Conservation (phyloP, 2,113 vertebrate species). For the Syngnathus typhle region DNA sequence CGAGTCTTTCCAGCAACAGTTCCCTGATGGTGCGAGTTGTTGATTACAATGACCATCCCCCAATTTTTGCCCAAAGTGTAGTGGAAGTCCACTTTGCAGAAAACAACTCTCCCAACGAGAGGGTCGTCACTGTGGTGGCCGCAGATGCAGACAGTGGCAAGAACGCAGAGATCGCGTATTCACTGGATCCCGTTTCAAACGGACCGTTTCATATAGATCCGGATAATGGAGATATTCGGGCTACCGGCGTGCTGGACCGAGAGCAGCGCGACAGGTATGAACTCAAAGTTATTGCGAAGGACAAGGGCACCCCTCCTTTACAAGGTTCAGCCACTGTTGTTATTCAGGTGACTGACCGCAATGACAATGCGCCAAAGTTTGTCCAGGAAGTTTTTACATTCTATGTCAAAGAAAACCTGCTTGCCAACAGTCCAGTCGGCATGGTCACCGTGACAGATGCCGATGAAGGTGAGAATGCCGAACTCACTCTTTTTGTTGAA, state of each 20-base stretch:
- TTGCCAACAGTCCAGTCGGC: slow-evolving; percentile 92
- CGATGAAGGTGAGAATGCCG: slow-evolving; percentile 86
- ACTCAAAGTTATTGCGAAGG: slow-evolving; percentile 83
- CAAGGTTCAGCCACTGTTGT: slow-evolving; percentile 86
- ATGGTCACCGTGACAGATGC: slow-evolving; percentile 97
- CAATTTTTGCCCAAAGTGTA: slow-evolving; percentile 79
- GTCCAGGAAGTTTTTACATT: slow-evolving; percentile 96
- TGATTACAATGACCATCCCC: slow-evolving; percentile 93
- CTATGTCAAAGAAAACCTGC: slow-evolving; percentile 94
- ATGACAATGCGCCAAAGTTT: slow-evolving; percentile 93
- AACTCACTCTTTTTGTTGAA: slow-evolving; percentile 85
- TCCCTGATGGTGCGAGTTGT: slow-evolving; percentile 85
- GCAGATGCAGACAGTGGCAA: slow-evolving; percentile 87
- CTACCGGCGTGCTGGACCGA: slow-evolving; percentile 80
- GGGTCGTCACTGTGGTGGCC: slow-evolving; percentile 85
- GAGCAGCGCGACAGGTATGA: slow-evolving; percentile 86
- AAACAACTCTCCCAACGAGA: slow-evolving; percentile 85
- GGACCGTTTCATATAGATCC: slow-evolving; percentile 86
- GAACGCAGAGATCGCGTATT: slow-evolving; percentile 87
- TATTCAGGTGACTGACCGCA: slow-evolving; percentile 86
- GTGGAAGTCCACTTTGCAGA: slow-evolving; percentile 90
- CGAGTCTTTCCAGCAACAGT: slow-evolving; percentile 92
- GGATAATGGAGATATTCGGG: slow-evolving; percentile 84
- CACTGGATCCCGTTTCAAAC: slow-evolving; percentile 72
- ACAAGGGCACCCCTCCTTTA: slow-evolving; percentile 83